Evolutionary conservation across 2,888 invertebrate genomes (phyloP).

Genomic region (Teinopalpus imperialis): DNA sequence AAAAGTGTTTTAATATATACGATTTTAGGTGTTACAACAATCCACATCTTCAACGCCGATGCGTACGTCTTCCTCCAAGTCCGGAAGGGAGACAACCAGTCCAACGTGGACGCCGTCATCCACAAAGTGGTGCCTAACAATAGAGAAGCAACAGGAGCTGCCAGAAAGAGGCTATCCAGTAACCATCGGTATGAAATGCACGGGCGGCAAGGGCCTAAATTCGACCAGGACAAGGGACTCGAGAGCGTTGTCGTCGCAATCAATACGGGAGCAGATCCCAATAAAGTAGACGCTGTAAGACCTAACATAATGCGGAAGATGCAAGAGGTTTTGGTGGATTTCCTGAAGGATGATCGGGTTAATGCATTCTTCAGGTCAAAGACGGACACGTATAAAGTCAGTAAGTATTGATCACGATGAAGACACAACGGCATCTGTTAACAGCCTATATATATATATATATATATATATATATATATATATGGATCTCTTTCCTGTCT

Average conservation of each 20-base stretch:
- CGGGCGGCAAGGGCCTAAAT: slow-evolving; percentile 8
- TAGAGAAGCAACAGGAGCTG: not conserved
- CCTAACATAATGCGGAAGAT: not conserved
- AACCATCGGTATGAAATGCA: slow-evolving; percentile 26
- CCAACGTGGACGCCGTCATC: slow-evolving; percentile 37
- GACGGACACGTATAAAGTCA: slow-evolving; percentile 27
- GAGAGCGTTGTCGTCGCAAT: slow-evolving; percentile 32
- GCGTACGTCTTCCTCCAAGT: slow-evolving; percentile 37
- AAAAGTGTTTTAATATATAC: no score
- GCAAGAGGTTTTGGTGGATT: slow-evolving; percentile 11
- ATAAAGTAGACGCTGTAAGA: not conserved
- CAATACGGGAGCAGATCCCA: slow-evolving; percentile 20
- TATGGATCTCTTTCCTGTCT: no score
- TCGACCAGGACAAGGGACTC: slow-evolving; percentile 10
- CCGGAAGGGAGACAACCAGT: slow-evolving; percentile 34
- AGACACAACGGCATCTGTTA: no score
- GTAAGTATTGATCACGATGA: slow-evolving; percentile 30
- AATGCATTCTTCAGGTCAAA: slow-evolving; percentile 22
- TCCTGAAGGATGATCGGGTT: slow-evolving; percentile 17
- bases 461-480: no score
- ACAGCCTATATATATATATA: no score
- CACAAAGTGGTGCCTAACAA: slow-evolving; percentile 35
- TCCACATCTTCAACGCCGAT: not conserved
- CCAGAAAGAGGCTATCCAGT: slow-evolving; percentile 30
- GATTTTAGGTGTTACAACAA: not conserved